Evolutionary conservation across 2,113 vertebrate genomes (phyloP).

Genomic region (Malurus cyaneus): DNA sequence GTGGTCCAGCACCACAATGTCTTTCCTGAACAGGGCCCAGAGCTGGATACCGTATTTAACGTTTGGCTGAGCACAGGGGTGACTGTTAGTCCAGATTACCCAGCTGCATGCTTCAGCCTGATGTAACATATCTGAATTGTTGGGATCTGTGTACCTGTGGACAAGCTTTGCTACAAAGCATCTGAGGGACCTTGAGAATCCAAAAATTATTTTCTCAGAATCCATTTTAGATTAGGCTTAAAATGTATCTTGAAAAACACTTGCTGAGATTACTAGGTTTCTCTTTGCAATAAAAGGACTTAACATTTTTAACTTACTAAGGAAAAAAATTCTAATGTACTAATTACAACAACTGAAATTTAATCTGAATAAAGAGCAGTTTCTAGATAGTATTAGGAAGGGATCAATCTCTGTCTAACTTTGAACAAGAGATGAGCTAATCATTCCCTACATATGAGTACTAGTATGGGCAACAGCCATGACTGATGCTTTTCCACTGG

Average conservation of each 20-base stretch:
- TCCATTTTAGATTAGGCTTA: neutral
- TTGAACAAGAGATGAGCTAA: neutral
- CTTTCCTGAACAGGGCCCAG: neutral
- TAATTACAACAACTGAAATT: neutral
- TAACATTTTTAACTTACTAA: neutral
- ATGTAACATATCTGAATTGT: neutral
- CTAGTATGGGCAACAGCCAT: neutral
- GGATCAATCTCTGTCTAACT: neutral
- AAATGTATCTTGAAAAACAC: neutral
- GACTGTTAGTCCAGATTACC: neutral
- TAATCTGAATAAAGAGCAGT: neutral
- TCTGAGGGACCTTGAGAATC: neutral
- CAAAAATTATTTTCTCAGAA: neutral
- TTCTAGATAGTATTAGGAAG: neutral
- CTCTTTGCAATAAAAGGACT: neutral
- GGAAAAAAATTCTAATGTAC: neutral
- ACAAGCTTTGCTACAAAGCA: neutral
- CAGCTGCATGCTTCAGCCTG: neutral
- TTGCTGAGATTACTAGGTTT: neutral
- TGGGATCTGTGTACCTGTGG: fast-evolving
- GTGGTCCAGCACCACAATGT: neutral
- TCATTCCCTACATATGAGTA: neutral
- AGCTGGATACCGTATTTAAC: neutral
- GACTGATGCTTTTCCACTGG: fast-evolving
- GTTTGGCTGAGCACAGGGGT: neutral